Evolutionary conservation across 1,140 invertebrate genomes (phyloP), one percentile per base, ranked within the genome.

Genomic region (Xylocopa sonorina): DNA sequence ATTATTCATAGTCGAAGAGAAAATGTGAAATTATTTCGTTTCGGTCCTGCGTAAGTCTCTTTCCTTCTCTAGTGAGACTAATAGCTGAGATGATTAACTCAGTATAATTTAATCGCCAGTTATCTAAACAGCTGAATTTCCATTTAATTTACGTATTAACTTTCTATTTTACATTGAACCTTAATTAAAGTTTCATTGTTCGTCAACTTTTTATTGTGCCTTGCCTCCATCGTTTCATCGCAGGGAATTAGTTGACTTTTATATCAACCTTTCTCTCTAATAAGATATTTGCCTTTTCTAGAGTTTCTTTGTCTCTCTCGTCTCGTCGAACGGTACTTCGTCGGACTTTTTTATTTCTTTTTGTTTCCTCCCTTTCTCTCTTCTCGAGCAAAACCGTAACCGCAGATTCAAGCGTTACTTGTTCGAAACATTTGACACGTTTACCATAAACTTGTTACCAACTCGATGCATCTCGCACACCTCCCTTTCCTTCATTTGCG

Each of bases 21-120:
- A 77, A 77, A 77, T 53, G 43, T 27, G 74, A 77, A 68, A 68
- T 67, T 57, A 29, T 29, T 68, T n/a, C 41, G 29, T 41, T 76
- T 55, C 63, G 51, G n/a, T 27, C 14, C 21, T 24, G 3, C 1
- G 6, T 57, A 3, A 24, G 43, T n/a, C 32, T 57, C 53, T 18
- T 34, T 34, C 24, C n/a, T 64, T 51, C 4, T 41, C 48, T 75
- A 51, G 29, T 57, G 41, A 14, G 51, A 57, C 63, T 76, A 76
- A 58, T 32, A 48, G 48, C n/a, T 7, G 0, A n/a, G 1, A 14
- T 10, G 29, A 6, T 34, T 27, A 76, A 67, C 38, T 12, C 9
- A 9, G 14, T 24, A 55, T 14, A 55, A 53, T 27, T n/a, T 32
- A 34, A 64, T 63, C 34, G 18, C 10, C 34, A 53, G 53, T 66